Evolutionary conservation across 2,113 vertebrate species (phyloP).

Genomic region (Thunnus maccoyii): DNA sequence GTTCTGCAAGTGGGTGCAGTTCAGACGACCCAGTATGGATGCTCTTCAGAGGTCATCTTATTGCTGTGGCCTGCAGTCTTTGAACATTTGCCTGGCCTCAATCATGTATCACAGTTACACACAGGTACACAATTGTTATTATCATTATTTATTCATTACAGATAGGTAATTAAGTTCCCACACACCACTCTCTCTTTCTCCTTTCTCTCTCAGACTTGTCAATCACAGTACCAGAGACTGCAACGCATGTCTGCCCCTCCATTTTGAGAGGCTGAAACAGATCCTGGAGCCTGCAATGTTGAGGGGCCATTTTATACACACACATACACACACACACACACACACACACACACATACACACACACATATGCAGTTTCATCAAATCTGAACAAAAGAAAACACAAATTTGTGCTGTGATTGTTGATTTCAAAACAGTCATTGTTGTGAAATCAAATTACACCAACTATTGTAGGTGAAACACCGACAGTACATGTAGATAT

Average conservation of each 20-base stretch:
- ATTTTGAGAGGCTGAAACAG: conserved; percentile 35
- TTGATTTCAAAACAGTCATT: neutral
- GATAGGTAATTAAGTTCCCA: conserved; percentile 7
- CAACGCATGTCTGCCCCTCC: conserved; percentile 28
- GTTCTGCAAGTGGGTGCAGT: conserved; percentile 7
- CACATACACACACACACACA: neutral
- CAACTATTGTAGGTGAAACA: neutral
- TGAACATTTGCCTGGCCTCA: neutral
- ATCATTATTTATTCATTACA: conserved; percentile 22
- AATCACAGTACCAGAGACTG: conserved; percentile 12
- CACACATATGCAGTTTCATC: neutral
- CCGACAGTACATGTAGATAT: neutral
- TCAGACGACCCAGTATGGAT: neutral
- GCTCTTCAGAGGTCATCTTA: conserved; percentile 4
- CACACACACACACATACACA: too few relatives aligned
- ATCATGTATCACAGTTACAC: neutral
- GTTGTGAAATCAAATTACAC: conserved; percentile 5
- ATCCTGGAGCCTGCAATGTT: conserved; percentile 3
- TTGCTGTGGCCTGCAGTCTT: neutral
- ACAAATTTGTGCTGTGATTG: neutral
- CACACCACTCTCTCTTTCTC: conserved; percentile 8
- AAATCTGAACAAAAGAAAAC: neutral
- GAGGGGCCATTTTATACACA: conserved; percentile 23
- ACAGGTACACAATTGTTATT: neutral
- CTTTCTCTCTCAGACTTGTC: conserved; percentile 25